Percentiles rank a stretch among this genome's conserved stretches.
These are phyloP conservation scores for Anticlea derivata DNA, from an alignment of 2,888 invertebrate species.

Conservation along the genomic window DNA sequence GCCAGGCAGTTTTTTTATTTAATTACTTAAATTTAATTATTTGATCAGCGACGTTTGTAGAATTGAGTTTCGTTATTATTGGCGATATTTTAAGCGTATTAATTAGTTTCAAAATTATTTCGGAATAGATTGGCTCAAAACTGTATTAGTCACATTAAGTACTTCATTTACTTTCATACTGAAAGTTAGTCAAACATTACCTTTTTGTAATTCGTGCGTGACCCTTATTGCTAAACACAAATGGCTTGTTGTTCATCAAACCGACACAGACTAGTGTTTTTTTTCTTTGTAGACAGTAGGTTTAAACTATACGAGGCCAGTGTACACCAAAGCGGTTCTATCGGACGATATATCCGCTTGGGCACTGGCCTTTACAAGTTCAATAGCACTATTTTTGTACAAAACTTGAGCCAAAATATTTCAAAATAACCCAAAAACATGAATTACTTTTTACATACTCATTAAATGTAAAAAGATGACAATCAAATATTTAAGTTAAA, in stretches of 20 bases:
- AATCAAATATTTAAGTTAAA: constrained; percentile 28
- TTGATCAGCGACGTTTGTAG: constrained; percentile 43
- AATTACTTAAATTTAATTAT: constrained; percentile 35
- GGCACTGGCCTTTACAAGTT: too few species aligned
- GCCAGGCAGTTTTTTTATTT: constrained; percentile 41
- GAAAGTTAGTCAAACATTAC: background rate
- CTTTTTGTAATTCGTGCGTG: too few species aligned
- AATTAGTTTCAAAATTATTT: constrained; percentile 21
- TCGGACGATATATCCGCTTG: too few species aligned
- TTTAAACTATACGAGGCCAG: too few species aligned
- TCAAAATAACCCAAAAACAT: constrained; percentile 18
- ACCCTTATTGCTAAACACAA: too few species aligned
- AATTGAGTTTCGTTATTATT: constrained; percentile 32
- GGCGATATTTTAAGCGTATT: constrained; percentile 39
- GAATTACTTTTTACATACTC: constrained; percentile 28
- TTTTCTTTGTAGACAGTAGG: too few species aligned
- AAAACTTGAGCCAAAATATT: constrained; percentile 13
- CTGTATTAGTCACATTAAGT: constrained; percentile 20
- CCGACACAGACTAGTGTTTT: too few species aligned
- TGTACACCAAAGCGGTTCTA: too few species aligned
- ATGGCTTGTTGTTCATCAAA: too few species aligned
- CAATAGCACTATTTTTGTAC: too few species aligned
- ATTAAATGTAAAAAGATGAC: constrained; percentile 29
- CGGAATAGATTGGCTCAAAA: constrained; percentile 21
- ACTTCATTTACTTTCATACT: constrained; percentile 6